These are phyloP conservation scores for Lepidurus arcticus DNA, from an alignment of 1,140 invertebrate species.

Conservation along the genomic window DNA sequence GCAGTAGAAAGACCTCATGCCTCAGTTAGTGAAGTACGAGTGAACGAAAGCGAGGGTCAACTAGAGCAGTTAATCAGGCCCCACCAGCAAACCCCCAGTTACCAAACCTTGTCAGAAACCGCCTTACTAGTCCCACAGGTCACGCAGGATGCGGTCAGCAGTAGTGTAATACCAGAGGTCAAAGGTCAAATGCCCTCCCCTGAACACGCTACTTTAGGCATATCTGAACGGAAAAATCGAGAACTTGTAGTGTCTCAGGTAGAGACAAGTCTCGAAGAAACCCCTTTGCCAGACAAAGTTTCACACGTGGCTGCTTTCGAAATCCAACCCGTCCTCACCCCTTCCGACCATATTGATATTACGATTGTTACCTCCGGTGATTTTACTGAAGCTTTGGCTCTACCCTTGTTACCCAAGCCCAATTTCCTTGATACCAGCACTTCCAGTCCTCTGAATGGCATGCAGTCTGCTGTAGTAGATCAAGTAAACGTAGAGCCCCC, in stretches of 20 bases:
- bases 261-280: neutral
- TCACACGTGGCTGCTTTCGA: neutral
- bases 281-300: neutral
- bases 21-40: neutral
- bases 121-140: neutral
- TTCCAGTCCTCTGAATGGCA: neutral
- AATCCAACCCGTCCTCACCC: neutral
- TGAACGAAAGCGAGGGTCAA: neutral
- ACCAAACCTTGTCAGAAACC: neutral
- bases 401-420: neutral
- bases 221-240: neutral
- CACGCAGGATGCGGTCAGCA: neutral
- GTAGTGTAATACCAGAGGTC: neutral
- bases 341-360: neutral
- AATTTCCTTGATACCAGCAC: neutral
- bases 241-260: neutral
- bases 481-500: neutral
- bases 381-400: neutral
- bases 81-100: neutral
- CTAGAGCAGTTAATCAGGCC: neutral
- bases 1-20: neutral
- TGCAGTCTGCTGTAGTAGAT: neutral
- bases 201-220: neutral
- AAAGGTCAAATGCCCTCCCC: neutral
- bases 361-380: neutral